A percentile compares a stretch with the other conserved stretches of the same genome.
phyloP scores from a whole-genome alignment of 2,888 invertebrate genomes.

The Rhingia campestris region DNA sequence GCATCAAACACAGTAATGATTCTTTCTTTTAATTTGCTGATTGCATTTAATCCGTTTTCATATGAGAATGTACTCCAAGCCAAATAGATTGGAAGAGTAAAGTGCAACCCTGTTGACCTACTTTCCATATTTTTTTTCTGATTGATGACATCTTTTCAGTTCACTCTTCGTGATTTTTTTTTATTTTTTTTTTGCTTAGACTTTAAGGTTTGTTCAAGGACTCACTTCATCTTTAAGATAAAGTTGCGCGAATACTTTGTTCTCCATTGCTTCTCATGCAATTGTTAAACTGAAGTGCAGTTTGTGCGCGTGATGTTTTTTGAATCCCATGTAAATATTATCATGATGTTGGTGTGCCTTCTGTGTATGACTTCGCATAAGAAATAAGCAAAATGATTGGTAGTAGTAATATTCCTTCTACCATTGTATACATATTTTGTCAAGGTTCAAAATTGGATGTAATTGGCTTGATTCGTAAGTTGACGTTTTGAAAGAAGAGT shows the following conservation, averaged over 20 bases:
- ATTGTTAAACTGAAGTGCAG: conserved; percentile 6
- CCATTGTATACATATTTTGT: too few species aligned
- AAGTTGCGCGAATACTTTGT: neutral
- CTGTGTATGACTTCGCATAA: neutral
- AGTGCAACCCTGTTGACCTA: conserved; percentile 3
- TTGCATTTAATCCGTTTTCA: neutral
- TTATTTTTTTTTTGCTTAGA: conserved; percentile 13
- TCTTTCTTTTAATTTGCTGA: conserved; percentile 13
- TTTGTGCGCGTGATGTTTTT: conserved; percentile 22
- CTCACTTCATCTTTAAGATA: neutral
- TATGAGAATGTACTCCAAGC: neutral
- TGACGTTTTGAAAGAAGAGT: too few species aligned
- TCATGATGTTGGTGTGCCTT: neutral
- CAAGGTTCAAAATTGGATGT: too few species aligned
- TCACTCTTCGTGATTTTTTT: neutral
- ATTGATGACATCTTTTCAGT: conserved; percentile 43
- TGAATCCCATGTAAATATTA: conserved; percentile 21
- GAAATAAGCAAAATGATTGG: neutral
- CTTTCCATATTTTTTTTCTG: conserved; percentile 13
- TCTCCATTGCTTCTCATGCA: neutral
- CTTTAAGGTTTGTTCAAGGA: conserved; percentile 22
- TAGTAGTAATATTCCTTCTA: too few species aligned
- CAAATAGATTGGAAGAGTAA: neutral
- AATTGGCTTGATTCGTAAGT: too few species aligned
- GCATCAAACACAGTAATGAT: neutral